phyloP scores from a whole-genome alignment of 2,113 vertebrate species.

The Odontophorus gujanensis region DNA sequence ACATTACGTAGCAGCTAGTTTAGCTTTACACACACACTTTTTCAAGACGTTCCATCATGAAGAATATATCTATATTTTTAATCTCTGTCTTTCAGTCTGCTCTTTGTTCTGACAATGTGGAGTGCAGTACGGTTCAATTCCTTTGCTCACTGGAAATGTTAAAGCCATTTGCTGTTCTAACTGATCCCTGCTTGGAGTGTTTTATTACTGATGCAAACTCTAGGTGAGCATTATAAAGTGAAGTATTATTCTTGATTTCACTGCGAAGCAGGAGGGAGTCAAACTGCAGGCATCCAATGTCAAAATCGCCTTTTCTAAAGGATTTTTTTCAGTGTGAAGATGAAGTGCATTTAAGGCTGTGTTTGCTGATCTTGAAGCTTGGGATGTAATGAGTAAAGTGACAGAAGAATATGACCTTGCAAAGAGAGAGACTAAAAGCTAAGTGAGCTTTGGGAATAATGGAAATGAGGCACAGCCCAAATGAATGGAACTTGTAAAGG shows the following conservation, averaged over 20 bases:
- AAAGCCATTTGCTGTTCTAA: conserved; percentile 65
- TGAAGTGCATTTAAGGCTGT: conserved; percentile 48
- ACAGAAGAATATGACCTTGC: conserved; percentile 50
- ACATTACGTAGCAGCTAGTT: neutral
- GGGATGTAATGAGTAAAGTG: conserved; percentile 6
- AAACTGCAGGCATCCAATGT: conserved; percentile 59
- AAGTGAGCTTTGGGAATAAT: conserved; percentile 53
- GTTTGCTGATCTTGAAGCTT: conserved; percentile 60
- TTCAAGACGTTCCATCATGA: conserved; percentile 1
- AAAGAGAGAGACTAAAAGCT: conserved; percentile 54
- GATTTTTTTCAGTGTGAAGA: neutral
- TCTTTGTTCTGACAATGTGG: conserved; percentile 41
- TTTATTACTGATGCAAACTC: conserved; percentile 71
- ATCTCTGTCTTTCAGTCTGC: neutral
- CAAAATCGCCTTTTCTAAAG: conserved; percentile 48
- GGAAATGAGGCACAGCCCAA: conserved; percentile 39
- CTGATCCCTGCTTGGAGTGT: conserved; percentile 68
- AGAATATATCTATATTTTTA: neutral
- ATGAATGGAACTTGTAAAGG: conserved; percentile 63
- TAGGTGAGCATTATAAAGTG: conserved; percentile 65
- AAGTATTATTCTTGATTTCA: conserved; percentile 55
- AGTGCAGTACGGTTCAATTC: conserved; percentile 43
- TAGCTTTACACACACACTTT: neutral
- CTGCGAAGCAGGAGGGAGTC: conserved; percentile 34
- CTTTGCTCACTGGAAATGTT: conserved; percentile 54